A percentile compares a stretch with the other conserved stretches of the same genome.
Evolutionary conservation across 2,888 invertebrate species (phyloP).

Genomic region (Heterodera filipjevi): DNA sequence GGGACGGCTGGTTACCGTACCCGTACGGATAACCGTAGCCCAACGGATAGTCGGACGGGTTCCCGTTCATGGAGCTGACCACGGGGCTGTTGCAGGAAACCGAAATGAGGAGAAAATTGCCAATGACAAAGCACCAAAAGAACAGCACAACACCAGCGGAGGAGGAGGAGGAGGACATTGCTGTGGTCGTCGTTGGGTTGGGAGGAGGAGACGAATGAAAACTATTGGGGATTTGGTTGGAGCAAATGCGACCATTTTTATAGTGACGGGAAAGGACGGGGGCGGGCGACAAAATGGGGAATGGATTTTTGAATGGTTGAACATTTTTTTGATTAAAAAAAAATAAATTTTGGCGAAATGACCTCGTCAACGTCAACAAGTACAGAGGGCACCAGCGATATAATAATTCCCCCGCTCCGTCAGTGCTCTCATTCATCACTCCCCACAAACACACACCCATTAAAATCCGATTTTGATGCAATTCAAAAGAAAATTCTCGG

Average conservation of each 20-base stretch:
- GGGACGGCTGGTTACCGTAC: neutral
- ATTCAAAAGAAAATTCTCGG: neutral
- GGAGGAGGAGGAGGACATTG: too few relatives aligned
- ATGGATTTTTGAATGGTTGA: neutral
- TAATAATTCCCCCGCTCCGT: neutral
- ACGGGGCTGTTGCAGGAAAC: neutral
- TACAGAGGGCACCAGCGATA: neutral
- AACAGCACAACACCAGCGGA: too few relatives aligned
- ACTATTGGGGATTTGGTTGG: neutral
- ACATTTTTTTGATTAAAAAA: neutral
- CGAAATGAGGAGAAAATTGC: neutral
- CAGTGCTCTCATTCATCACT: neutral
- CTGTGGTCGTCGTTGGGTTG: too few relatives aligned
- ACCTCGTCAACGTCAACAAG: neutral
- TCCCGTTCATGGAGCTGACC: neutral
- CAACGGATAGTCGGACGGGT: neutral
- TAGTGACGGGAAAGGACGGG: neutral
- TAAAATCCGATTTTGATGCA: neutral
- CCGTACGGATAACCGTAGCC: slow-evolving; percentile 11
- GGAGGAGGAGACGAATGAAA: too few relatives aligned
- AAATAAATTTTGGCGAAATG: neutral
- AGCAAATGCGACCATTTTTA: neutral
- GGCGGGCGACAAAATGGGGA: neutral
- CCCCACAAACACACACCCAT: too few relatives aligned
- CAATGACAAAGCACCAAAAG: neutral